A percentile compares a stretch with the other conserved stretches of the same genome.
These are phyloP conservation scores for Eriocheir sinensis DNA, from an alignment of 1,140 invertebrate species.

Conservation along the genomic window DNA sequence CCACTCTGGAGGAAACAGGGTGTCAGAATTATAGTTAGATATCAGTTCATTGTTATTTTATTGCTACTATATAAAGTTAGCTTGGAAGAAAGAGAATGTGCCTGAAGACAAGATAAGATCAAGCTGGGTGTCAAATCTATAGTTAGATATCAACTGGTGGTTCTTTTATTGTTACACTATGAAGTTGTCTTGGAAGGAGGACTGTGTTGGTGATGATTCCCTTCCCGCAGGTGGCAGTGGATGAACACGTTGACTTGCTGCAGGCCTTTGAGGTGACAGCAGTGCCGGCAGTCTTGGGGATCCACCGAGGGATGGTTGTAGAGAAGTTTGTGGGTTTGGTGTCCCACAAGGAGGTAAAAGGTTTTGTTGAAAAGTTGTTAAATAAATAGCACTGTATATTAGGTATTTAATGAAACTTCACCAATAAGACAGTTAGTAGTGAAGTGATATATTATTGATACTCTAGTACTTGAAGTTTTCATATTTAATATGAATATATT, in stretches of 20 bases:
- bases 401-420: conserved; percentile 5
- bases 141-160: too few species aligned
- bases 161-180: too few species aligned
- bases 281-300: conserved; percentile 77
- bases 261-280: conserved; percentile 77
- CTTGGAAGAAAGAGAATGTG: too few species aligned
- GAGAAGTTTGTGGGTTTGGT: conserved; percentile 79
- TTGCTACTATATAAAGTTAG: too few species aligned
- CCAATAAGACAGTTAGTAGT: too few species aligned
- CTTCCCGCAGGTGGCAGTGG: conserved; percentile 64
- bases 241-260: conserved; percentile 66
- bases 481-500: not conserved
- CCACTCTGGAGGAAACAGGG: too few species aligned
- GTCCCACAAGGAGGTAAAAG: conserved; percentile 72
- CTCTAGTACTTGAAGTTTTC: not conserved
- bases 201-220: not conserved
- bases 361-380: conserved; percentile 77
- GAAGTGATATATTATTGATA: not conserved
- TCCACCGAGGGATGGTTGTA: conserved; percentile 72
- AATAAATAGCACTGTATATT: conserved; percentile 28
- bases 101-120: too few species aligned
- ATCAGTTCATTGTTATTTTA: too few species aligned
- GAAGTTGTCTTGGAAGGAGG: too few species aligned
- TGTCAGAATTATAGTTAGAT: too few species aligned
- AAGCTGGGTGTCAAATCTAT: too few species aligned